Percentiles rank a stretch among this genome's conserved stretches.
phyloP scores from a whole-genome alignment of 1,140 invertebrate species.

The Cardiocondyla obscurior region DNA sequence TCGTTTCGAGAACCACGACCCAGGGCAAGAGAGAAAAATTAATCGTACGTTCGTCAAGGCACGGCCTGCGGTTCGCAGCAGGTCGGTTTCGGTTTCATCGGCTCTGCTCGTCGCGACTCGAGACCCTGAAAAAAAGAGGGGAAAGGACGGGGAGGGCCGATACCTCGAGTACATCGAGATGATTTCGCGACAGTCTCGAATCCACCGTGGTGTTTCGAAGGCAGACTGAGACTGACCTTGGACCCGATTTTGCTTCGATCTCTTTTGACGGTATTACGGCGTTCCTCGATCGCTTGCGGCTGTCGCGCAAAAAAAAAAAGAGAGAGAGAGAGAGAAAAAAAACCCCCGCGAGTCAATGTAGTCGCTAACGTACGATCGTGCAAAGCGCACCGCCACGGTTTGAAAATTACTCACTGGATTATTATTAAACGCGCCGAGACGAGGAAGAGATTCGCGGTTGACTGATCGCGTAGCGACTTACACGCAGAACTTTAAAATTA shows the following conservation, averaged over 20 bases:
- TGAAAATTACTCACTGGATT: neutral
- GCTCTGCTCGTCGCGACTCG: neutral
- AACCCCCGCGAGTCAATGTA: neutral
- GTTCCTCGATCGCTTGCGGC: neutral
- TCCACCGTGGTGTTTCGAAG: neutral
- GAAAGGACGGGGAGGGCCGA: neutral
- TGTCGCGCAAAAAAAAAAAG: neutral
- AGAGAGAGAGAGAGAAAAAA: too few species aligned
- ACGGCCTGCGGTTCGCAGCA: neutral
- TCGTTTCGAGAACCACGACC: conserved; percentile 22
- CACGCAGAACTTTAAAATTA: neutral
- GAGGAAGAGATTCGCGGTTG: neutral
- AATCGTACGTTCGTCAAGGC: neutral
- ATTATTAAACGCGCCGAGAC: neutral
- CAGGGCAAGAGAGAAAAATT: conserved; percentile 35
- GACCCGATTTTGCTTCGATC: neutral
- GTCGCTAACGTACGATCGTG: neutral
- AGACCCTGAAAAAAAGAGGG: neutral
- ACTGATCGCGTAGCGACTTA: neutral
- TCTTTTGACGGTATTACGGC: neutral
- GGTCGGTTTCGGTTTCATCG: conserved; percentile 4
- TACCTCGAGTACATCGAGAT: neutral
- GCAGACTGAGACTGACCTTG: neutral
- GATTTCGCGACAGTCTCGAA: conserved; percentile 4
- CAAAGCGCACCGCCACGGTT: neutral